These are phyloP conservation scores for Lethocerus indicus DNA, from an alignment of 1,140 invertebrate genomes.

Conservation along the genomic window DNA sequence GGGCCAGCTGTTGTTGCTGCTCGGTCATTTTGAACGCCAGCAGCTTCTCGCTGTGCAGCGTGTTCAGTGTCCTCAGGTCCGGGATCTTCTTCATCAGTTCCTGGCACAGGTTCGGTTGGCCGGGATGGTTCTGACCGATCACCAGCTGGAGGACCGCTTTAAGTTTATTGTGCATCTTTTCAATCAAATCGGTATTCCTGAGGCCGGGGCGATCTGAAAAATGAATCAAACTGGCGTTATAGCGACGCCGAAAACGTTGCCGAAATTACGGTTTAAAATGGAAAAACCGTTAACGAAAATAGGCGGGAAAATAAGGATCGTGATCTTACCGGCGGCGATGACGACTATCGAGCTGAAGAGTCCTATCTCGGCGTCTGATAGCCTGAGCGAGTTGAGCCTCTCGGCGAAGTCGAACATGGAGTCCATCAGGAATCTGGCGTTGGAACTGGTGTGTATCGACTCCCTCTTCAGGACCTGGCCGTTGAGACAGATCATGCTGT, in stretches of 20 bases:
- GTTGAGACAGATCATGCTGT: conserved; percentile 83
- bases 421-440: conserved; percentile 85
- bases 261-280: neutral
- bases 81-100: conserved; percentile 88
- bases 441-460: conserved; percentile 74
- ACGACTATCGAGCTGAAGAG: conserved; percentile 90
- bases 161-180: conserved; percentile 79
- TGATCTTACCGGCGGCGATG: conserved; percentile 58
- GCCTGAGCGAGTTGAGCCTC: conserved; percentile 71
- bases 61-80: conserved; percentile 86
- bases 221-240: neutral
- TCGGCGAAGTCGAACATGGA: conserved; percentile 96
- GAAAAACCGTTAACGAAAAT: neutral
- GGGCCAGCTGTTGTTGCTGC: conserved; percentile 51
- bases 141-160: conserved; percentile 73
- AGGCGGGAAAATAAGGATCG: neutral
- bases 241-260: neutral
- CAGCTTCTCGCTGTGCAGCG: conserved; percentile 88
- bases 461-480: conserved; percentile 80
- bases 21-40: conserved; percentile 83
- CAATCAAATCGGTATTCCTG: conserved; percentile 77
- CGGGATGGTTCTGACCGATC: conserved; percentile 68
- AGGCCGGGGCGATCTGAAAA: conserved; percentile 67
- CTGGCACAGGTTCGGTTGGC: conserved; percentile 56
- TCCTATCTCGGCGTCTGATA: conserved; percentile 84